Evolutionary conservation across 1,140 invertebrate species (phyloP).

Genomic region (Drosophila parvula): DNA sequence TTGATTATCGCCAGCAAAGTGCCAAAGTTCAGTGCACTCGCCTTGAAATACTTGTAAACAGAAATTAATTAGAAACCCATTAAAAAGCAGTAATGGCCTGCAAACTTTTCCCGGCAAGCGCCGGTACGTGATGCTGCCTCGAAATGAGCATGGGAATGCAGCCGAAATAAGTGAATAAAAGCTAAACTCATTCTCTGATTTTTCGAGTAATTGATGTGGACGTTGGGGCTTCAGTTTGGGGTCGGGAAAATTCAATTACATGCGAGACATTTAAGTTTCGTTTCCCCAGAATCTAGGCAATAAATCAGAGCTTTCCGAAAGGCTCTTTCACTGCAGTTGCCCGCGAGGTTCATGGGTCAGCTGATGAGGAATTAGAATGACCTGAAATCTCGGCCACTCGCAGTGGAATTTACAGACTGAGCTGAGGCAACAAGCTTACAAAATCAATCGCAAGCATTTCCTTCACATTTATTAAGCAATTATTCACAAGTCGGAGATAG

Average conservation of each 20-base stretch:
- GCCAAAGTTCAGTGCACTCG: constrained; percentile 66
- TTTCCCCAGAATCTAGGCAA: constrained; percentile 1
- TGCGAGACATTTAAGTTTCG: constrained; percentile 10
- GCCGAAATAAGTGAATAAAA: constrained; percentile 33
- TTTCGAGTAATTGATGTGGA: constrained; percentile 36
- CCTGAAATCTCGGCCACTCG: constrained; percentile 7
- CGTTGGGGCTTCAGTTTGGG: not conserved
- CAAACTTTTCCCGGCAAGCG: constrained; percentile 16
- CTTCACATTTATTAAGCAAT: constrained; percentile 34
- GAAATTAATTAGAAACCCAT: constrained; percentile 80
- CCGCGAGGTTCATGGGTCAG: constrained; percentile 12
- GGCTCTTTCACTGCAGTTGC: constrained; percentile 3
- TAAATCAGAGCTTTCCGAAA: constrained; percentile 47
- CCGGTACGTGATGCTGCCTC: constrained; percentile 49
- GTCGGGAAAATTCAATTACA: constrained; percentile 51
- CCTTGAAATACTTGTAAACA: constrained; percentile 54
- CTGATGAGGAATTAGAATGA: constrained; percentile 3
- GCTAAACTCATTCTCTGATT: constrained; percentile 16
- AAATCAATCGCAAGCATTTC: constrained; percentile 4
- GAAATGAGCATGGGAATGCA: constrained; percentile 53
- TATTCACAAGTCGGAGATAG: constrained; percentile 9
- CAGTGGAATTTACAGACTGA: constrained; percentile 2
- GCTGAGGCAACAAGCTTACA: not conserved
- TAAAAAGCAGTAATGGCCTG: constrained; percentile 52
- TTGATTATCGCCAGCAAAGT: constrained; percentile 9